A percentile compares a stretch with the other conserved stretches of the same genome.
These are phyloP conservation scores for Peromyscus aztecus DNA, from an alignment of 2,797 vertebrate genomes.

Conservation along the genomic window DNA sequence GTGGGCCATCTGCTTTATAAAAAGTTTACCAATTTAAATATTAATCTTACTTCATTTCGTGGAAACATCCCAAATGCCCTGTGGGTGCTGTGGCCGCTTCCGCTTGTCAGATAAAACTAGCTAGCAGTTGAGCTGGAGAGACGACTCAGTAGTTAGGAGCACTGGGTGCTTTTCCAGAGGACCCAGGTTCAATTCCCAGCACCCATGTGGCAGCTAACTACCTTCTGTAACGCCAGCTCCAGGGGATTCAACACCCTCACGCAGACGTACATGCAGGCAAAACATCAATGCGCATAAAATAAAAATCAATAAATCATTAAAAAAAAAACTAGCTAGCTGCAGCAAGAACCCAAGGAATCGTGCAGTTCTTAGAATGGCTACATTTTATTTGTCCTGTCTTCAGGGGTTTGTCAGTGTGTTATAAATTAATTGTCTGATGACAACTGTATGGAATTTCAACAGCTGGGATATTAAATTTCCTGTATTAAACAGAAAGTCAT, in stretches of 20 bases:
- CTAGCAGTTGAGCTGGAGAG: not conserved
- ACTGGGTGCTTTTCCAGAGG: not conserved
- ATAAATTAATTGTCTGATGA: constrained; percentile 5
- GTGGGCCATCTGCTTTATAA: not conserved
- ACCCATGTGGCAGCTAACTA: not conserved
- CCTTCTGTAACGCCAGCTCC: not conserved
- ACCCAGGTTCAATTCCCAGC: not conserved
- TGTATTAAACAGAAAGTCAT: constrained; percentile 19
- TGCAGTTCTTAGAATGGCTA: not conserved
- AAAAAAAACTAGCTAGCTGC: not conserved
- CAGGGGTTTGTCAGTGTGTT: not conserved
- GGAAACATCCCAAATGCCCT: not conserved
- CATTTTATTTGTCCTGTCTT: not conserved
- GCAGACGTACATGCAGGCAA: not conserved
- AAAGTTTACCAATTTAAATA: not conserved
- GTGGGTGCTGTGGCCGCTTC: not conserved
- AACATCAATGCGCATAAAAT: not conserved
- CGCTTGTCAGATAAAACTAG: constrained; percentile 19
- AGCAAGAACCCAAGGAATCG: not conserved
- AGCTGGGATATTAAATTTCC: not conserved
- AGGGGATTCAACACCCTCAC: not conserved
- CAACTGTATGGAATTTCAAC: not conserved
- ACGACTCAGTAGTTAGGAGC: not conserved
- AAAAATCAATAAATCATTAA: not conserved
- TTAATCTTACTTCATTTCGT: not conserved